Percentiles rank a stretch among this genome's conserved stretches.
Evolutionary conservation across 2,888 invertebrate species (phyloP).

Genomic region (Cryptocephalus moraei): DNA sequence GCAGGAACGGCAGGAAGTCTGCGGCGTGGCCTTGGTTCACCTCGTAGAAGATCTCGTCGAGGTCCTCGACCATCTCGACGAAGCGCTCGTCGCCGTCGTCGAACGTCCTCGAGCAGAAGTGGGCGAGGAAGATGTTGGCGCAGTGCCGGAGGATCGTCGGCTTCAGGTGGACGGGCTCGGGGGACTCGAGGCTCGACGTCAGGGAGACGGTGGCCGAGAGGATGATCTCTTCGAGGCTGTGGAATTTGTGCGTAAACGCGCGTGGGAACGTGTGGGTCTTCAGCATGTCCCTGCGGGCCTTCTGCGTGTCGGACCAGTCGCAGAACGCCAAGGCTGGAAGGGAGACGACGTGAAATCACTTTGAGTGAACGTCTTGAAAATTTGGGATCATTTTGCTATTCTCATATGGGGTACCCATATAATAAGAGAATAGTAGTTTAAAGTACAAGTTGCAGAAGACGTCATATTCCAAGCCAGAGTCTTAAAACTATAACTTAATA

Average conservation of each 20-base stretch:
- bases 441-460: too few species aligned
- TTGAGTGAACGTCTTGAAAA: too few species aligned
- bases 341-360: too few species aligned
- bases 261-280: constrained; percentile 49
- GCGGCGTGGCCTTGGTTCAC: constrained; percentile 58
- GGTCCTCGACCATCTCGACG: constrained; percentile 42
- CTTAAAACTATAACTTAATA: too few species aligned
- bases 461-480: too few species aligned
- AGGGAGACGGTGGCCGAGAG: constrained; percentile 31
- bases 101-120: constrained; percentile 49
- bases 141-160: constrained; percentile 42
- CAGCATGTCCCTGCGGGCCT: constrained; percentile 48
- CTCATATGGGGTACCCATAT: too few species aligned
- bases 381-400: too few species aligned
- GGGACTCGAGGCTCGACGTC: constrained; percentile 19
- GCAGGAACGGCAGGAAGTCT: constrained; percentile 53
- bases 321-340: constrained; percentile 55
- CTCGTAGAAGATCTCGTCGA: constrained; percentile 56
- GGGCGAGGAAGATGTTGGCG: constrained; percentile 51
- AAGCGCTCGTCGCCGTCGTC: constrained; percentile 38
- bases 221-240: constrained; percentile 43
- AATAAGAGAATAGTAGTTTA: too few species aligned
- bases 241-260: constrained; percentile 44
- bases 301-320: constrained; percentile 56
- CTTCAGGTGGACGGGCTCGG: constrained; percentile 31